These are phyloP conservation scores for Sardinella longiceps DNA, from an alignment of 2,797 vertebrate genomes.

Conservation along the genomic window DNA sequence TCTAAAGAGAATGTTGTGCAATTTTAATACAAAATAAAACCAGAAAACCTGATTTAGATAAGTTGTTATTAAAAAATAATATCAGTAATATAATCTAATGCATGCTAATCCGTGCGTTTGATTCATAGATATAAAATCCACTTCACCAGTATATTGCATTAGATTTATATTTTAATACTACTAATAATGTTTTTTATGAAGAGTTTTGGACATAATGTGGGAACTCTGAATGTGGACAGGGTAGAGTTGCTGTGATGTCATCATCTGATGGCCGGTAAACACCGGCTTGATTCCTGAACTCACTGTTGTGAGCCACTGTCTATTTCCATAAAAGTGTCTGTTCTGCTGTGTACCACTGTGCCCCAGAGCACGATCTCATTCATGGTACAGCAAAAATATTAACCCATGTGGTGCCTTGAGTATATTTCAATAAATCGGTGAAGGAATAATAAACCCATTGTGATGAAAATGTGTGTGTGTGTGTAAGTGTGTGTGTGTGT, in stretches of 20 bases:
- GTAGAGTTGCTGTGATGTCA: too few species aligned
- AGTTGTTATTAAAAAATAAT: neutral
- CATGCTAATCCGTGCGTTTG: neutral
- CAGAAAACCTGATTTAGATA: neutral
- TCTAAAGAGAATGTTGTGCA: neutral
- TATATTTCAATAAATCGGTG: neutral
- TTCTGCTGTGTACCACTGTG: neutral
- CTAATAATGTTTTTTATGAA: neutral
- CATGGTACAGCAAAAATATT: neutral
- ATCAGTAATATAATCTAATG: neutral
- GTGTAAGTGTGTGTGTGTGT: too few species aligned
- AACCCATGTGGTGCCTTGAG: neutral
- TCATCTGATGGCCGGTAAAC: too few species aligned
- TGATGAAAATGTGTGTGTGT: neutral
- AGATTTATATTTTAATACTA: neutral
- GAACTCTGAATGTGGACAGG: too few species aligned
- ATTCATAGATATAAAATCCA: neutral
- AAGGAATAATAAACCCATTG: neutral
- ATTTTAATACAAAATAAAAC: neutral
- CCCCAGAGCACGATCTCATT: neutral
- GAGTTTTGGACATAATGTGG: neutral
- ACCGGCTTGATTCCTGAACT: too few species aligned
- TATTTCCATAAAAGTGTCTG: too few species aligned
- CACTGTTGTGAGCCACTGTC: too few species aligned
- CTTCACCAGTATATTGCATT: neutral